Evolutionary conservation across 1,140 invertebrate genomes (phyloP), one percentile per base, ranked within the genome.

Genomic region (Micrasema minimum): DNA sequence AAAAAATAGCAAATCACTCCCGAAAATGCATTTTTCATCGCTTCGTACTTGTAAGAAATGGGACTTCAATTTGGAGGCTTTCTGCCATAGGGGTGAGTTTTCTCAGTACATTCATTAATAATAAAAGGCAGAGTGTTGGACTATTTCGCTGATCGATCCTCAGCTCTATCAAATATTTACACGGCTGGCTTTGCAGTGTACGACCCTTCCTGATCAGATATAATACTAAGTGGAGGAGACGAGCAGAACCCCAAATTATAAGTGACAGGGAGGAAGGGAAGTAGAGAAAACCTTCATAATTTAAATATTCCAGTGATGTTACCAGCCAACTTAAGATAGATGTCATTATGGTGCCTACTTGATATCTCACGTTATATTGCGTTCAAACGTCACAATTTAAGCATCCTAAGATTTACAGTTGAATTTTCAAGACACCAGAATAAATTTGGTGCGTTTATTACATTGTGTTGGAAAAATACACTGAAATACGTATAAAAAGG

Each of bases 201-300:
- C 12, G 7, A 26, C 50, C 50, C 20, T 12, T 16, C 55, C 55
- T 41, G 35, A 11, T 14, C 55, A 20, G 35, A 41, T 53, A n/a
- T 59, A 31, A 9, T 31, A n/a, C 38, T 41, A 59, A 35, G 38
- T 31, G 55, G 38, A 59, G 9, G n/a, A 59, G 55, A 59, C 35
- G 20, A 35, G 16, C 51, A 55, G 37, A 18, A 9, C 0, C 55
- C 55, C 37, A 41, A 41, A 59, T 22, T 38, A n/a, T 18, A 20
- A 59, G 18, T 20, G 55, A 18, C 55, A 59, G 55, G 35, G 16
- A 16, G 14, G 35, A 22, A 55, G 37, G 12, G 22, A 53, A 26
- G 23, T 9, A 9, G 5, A 16, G 37, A 16, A 38, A 59, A 59
- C 35, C 55, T 12, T 6, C 14, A 50, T 51, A 6, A 3, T 51